Conservation (phyloP, 53 echinoderm and acorn worm genomes). For the Actinopyga echinites region DNA sequence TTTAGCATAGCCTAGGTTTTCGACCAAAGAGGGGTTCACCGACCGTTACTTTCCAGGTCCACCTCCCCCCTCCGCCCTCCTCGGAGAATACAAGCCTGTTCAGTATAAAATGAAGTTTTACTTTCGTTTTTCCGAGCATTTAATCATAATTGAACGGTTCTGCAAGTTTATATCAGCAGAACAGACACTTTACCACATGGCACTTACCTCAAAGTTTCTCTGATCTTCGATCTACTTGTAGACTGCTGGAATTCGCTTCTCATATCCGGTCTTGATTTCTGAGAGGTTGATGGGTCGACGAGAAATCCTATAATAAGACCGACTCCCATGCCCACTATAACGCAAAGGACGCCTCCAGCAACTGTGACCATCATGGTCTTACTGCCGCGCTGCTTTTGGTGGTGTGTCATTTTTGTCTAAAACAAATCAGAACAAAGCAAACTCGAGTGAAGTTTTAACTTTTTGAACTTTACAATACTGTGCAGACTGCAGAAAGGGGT, state of each 20-base stretch:
- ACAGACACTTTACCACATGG: not conserved
- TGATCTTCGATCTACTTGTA: conserved; percentile 42
- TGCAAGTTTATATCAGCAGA: too few relatives aligned
- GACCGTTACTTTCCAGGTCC: too few relatives aligned
- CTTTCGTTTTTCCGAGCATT: too few relatives aligned
- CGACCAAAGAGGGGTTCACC: too few relatives aligned
- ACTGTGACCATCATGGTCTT: not conserved
- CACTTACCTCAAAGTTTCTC: conserved; percentile 65
- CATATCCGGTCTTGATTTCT: conserved; percentile 38
- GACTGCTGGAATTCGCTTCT: conserved; percentile 39
- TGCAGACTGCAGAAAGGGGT: too few relatives aligned
- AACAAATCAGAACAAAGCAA: not conserved
- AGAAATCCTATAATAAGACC: conserved; percentile 60
- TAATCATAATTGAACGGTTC: too few relatives aligned
- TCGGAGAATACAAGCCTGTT: too few relatives aligned
- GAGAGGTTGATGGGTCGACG: conserved; percentile 6
- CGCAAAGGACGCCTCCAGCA: conserved; percentile 30
- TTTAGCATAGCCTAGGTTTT: too few relatives aligned
- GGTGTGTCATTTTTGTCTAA: conserved; percentile 4
- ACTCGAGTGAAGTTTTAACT: not conserved
- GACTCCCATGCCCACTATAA: conserved; percentile 45
- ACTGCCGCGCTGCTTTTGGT: not conserved
- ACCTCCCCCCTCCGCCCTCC: too few relatives aligned
- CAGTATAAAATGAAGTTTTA: too few relatives aligned
- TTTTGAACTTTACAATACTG: too few relatives aligned